A percentile compares a stretch with the other conserved stretches of the same genome.
Evolutionary conservation across 1,140 invertebrate genomes (phyloP).

Genomic region (Papilio polytes): DNA sequence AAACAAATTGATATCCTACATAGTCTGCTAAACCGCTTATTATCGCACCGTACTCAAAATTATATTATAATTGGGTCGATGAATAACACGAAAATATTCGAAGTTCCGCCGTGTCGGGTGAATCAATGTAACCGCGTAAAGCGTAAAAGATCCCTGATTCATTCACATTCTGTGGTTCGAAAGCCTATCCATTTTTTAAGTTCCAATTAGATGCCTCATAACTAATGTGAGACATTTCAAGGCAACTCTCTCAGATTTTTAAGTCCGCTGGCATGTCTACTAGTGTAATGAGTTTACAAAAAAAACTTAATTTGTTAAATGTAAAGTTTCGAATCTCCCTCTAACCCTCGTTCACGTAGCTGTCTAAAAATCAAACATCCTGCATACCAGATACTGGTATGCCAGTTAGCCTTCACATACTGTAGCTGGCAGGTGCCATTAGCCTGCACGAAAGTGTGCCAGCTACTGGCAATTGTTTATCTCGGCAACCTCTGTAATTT

Average conservation of each 20-base stretch:
- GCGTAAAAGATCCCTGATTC: constrained; percentile 15
- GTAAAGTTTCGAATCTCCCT: no score
- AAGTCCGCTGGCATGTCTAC: no score
- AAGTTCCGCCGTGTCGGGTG: neutral
- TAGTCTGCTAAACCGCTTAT: constrained; percentile 19
- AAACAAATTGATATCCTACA: constrained; percentile 7
- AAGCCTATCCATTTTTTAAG: neutral
- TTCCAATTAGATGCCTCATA: constrained; percentile 2
- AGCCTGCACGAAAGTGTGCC: no score
- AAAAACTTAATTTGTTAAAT: no score
- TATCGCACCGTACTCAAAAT: constrained; percentile 46
- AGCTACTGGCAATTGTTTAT: no score
- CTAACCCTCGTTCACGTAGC: no score
- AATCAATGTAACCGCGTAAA: neutral
- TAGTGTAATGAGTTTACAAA: no score
- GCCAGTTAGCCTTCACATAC: no score
- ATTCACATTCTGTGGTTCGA: neutral
- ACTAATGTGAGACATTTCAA: neutral
- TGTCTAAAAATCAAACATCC: no score
- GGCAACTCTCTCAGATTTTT: neutral
- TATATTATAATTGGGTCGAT: constrained; percentile 44
- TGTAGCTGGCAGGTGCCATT: no score
- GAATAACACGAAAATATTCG: constrained; percentile 45
- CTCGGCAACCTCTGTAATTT: neutral
- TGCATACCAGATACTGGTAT: no score